Evolutionary conservation across 2,888 invertebrate genomes (phyloP).

Genomic region (Cryptus viduatorius): DNA sequence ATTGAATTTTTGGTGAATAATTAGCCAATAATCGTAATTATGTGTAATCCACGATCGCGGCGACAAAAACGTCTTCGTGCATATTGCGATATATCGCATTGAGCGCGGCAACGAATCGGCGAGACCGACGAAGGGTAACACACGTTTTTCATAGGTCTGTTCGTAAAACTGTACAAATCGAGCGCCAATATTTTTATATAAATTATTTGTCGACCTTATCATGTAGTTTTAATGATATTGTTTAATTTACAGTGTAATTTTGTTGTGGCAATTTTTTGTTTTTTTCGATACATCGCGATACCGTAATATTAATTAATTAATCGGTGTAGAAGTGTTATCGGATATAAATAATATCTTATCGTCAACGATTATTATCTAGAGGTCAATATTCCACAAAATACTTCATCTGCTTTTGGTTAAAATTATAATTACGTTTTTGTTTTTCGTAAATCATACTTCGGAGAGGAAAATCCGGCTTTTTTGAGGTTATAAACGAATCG

Average conservation of each 20-base stretch:
- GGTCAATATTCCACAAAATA: conserved; percentile 10
- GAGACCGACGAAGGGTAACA: too few species aligned
- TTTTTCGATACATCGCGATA: not conserved
- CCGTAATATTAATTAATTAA: not conserved
- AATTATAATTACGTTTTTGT: not conserved
- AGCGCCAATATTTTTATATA: not conserved
- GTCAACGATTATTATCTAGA: not conserved
- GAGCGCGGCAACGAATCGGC: too few species aligned
- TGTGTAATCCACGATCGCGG: too few species aligned
- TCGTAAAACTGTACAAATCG: not conserved
- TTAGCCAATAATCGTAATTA: too few species aligned
- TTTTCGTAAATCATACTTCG: not conserved
- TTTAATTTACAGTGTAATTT: not conserved
- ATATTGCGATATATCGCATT: too few species aligned
- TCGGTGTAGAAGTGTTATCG: conserved; percentile 2
- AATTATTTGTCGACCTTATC: not conserved
- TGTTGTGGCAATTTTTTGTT: not conserved
- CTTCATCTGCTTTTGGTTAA: not conserved
- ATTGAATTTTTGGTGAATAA: too few species aligned
- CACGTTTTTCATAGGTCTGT: not conserved
- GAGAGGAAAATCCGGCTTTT: conserved; percentile 20
- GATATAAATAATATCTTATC: conserved; percentile 20
- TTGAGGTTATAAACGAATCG: conserved; percentile 48
- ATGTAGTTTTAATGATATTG: not conserved
- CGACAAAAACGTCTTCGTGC: too few species aligned